Conservation (phyloP, 2,113 vertebrate species). For the Callipepla squamata region DNA sequence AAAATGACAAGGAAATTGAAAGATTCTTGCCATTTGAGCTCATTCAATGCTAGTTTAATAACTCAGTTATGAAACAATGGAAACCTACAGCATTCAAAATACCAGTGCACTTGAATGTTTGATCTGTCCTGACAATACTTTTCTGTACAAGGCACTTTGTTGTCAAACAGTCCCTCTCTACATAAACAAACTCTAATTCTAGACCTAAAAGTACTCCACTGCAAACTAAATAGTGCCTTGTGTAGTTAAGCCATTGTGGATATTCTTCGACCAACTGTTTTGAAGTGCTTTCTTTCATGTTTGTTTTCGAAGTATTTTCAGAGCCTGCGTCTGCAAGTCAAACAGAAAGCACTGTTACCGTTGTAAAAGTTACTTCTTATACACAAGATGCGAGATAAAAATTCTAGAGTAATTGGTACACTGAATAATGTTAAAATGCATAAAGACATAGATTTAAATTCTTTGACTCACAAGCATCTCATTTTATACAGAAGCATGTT, state of each 20-base stretch:
- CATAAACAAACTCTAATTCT: conserved; percentile 3
- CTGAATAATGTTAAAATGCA: conserved; percentile 8
- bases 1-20: neutral
- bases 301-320: conserved; percentile 15
- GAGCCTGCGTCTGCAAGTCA: conserved; percentile 5
- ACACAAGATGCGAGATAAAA: neutral
- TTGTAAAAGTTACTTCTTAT: neutral
- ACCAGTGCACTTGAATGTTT: neutral
- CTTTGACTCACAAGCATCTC: neutral
- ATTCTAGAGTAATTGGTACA: neutral
- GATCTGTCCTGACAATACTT: neutral
- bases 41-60: neutral
- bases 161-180: neutral
- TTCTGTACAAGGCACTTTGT: neutral
- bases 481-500: neutral
- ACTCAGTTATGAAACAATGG: neutral
- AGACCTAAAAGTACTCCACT: neutral
- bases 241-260: neutral
- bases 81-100: neutral
- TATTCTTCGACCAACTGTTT: conserved; percentile 12
- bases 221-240: neutral
- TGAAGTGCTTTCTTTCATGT: conserved; percentile 23
- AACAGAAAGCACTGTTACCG: neutral
- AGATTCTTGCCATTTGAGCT: neutral
- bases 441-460: neutral